Conservation (phyloP, 2,888 invertebrate genomes). For the Parnassius smintheus region DNA sequence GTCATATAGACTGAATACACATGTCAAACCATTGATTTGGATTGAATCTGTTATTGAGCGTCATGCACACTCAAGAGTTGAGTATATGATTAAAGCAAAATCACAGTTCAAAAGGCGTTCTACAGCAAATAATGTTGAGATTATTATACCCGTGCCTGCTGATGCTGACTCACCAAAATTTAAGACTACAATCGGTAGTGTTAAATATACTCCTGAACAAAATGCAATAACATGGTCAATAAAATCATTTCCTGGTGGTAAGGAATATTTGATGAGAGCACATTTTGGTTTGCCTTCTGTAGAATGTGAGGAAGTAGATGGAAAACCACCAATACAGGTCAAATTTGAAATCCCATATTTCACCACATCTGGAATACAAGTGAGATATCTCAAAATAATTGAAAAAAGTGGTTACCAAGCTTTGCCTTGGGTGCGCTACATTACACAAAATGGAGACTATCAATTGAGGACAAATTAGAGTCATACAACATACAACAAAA, state of each 20-base stretch:
- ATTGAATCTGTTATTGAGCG: slow-evolving; percentile 99
- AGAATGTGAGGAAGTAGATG: slow-evolving; percentile 95
- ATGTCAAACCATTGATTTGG: slow-evolving; percentile 98
- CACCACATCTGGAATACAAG: slow-evolving; percentile 99
- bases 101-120: slow-evolving; percentile 98
- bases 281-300: slow-evolving; percentile 99
- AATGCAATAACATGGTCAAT: slow-evolving; percentile 98
- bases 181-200: slow-evolving; percentile 97
- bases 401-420: slow-evolving; percentile 99
- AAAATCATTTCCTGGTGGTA: slow-evolving; percentile 98
- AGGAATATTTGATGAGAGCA: slow-evolving; percentile 98
- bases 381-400: slow-evolving; percentile 97
- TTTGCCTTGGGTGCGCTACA: slow-evolving; percentile 99
- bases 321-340: slow-evolving; percentile 98
- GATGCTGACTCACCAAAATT: slow-evolving; percentile 99
- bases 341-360: slow-evolving; percentile 99
- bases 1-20: slow-evolving; percentile 98
- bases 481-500: slow-evolving; percentile 18
- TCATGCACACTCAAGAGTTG: slow-evolving; percentile 97
- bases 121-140: slow-evolving; percentile 99
- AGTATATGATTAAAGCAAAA: slow-evolving; percentile 99
- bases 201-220: slow-evolving; percentile 98
- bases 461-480: slow-evolving; percentile 94
- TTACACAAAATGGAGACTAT: slow-evolving; percentile 99
- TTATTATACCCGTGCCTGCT: slow-evolving; percentile 96